A percentile compares a stretch with the other conserved stretches of the same genome.
Conservation (phyloP, 2,113 vertebrate species). For the Calonectris borealis region DNA sequence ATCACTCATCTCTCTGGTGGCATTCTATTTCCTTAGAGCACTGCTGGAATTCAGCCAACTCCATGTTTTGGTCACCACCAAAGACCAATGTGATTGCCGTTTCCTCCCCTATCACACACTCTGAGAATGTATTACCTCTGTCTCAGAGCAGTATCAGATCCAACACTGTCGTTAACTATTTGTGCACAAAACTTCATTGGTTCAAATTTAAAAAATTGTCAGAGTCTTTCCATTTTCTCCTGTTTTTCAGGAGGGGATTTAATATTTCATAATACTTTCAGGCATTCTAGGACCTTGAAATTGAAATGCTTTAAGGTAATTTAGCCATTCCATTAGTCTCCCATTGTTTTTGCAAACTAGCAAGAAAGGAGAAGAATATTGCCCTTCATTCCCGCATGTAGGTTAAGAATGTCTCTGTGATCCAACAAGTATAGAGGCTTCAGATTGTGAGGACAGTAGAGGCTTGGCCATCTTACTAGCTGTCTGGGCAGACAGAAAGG, state of each 20-base stretch:
- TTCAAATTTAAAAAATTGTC: neutral
- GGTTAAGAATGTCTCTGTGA: neutral
- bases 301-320: neutral
- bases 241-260: neutral
- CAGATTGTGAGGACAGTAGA: neutral
- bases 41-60: constrained; percentile 22
- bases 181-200: neutral
- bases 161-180: neutral
- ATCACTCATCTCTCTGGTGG: neutral
- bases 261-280: neutral
- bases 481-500: neutral
- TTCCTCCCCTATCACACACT: neutral
- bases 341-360: neutral
- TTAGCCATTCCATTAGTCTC: neutral
- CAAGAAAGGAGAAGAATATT: neutral
- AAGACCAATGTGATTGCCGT: neutral
- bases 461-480: neutral
- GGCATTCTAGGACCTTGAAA: neutral
- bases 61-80: neutral
- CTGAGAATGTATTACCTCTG: neutral
- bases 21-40: constrained; percentile 2
- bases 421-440: neutral
- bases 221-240: neutral
- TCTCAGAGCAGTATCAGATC: neutral
- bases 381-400: neutral